phyloP scores from a whole-genome alignment of 2,888 invertebrate genomes.

The Synergus umbraculus region DNA sequence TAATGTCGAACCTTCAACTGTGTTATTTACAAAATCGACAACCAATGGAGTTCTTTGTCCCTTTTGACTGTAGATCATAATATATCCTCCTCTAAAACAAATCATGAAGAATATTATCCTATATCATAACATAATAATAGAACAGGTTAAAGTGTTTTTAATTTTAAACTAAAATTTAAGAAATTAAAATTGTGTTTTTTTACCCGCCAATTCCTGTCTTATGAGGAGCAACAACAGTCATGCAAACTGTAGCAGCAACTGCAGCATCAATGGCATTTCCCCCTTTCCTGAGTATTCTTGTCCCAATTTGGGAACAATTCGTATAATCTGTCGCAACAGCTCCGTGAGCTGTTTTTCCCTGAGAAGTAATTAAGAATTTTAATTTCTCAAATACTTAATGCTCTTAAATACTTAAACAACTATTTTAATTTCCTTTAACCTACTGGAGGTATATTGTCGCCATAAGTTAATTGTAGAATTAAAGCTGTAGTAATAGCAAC shows the following conservation, averaged over 20 bases:
- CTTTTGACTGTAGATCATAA: constrained; percentile 86
- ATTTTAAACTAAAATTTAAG: constrained; percentile 42
- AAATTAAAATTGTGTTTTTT: constrained; percentile 63
- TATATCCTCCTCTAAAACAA: constrained; percentile 83
- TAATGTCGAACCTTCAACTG: constrained; percentile 62
- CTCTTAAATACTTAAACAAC: too few relatives aligned
- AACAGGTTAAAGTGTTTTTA: not conserved
- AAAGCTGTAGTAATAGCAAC: constrained; percentile 85
- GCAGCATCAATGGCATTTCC: constrained; percentile 90
- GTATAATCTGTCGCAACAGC: constrained; percentile 86
- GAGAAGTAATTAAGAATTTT: constrained; percentile 36
- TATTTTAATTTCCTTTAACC: constrained; percentile 45
- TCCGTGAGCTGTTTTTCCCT: constrained; percentile 79
- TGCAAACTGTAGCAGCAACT: constrained; percentile 85
- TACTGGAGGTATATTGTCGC: constrained; percentile 83
- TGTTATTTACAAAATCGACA: constrained; percentile 79
- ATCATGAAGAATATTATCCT: not conserved
- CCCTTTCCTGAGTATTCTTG: constrained; percentile 82
- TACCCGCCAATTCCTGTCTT: constrained; percentile 88
- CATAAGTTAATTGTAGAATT: constrained; percentile 85
- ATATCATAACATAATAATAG: too few relatives aligned
- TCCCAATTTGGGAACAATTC: constrained; percentile 86
- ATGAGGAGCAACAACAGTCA: constrained; percentile 86
- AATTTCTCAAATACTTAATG: not conserved
- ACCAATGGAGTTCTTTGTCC: constrained; percentile 79